Evolutionary conservation across 2,797 vertebrate genomes (phyloP).

Genomic region (Vespertilio murinus): DNA sequence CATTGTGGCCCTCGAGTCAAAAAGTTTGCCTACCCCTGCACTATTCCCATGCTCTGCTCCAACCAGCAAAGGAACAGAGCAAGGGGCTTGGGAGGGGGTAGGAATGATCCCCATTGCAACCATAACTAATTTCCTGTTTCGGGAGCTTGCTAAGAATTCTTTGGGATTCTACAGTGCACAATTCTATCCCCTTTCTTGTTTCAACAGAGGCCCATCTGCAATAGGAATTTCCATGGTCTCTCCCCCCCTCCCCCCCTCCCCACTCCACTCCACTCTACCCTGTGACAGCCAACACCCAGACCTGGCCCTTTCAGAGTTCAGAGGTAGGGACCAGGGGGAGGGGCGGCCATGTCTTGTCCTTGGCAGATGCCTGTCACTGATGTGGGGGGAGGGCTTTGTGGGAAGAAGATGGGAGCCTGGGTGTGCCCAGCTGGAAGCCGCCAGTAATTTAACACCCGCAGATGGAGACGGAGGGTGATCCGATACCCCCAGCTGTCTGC

Average conservation of each 20-base stretch:
- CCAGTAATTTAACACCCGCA: slow-evolving; percentile 81
- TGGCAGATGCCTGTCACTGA: slow-evolving; percentile 63
- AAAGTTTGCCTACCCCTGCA: too few relatives aligned
- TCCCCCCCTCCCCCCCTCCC: not conserved
- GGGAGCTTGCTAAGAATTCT: slow-evolving; percentile 68
- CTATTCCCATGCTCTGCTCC: not conserved
- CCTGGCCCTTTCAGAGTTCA: slow-evolving; percentile 7
- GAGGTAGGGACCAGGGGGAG: not conserved
- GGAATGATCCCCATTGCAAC: fast-evolving
- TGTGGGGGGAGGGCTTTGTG: slow-evolving; percentile 38
- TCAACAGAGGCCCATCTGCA: not conserved
- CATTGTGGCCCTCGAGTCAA: too few relatives aligned
- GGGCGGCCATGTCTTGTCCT: not conserved
- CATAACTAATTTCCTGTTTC: not conserved
- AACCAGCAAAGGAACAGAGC: not conserved
- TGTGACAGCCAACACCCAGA: not conserved
- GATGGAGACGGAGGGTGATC: slow-evolving; percentile 78
- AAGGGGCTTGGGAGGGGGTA: not conserved
- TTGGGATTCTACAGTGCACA: not conserved
- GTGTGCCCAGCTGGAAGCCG: slow-evolving; percentile 82
- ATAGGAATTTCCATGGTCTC: not conserved
- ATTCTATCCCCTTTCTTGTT: not conserved
- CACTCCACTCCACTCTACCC: not conserved
- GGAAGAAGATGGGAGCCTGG: slow-evolving; percentile 73
- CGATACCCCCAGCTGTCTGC: slow-evolving; percentile 83